These are phyloP conservation scores for Ahaetulla prasina DNA, from an alignment of 2,113 vertebrate genomes.

Conservation along the genomic window DNA sequence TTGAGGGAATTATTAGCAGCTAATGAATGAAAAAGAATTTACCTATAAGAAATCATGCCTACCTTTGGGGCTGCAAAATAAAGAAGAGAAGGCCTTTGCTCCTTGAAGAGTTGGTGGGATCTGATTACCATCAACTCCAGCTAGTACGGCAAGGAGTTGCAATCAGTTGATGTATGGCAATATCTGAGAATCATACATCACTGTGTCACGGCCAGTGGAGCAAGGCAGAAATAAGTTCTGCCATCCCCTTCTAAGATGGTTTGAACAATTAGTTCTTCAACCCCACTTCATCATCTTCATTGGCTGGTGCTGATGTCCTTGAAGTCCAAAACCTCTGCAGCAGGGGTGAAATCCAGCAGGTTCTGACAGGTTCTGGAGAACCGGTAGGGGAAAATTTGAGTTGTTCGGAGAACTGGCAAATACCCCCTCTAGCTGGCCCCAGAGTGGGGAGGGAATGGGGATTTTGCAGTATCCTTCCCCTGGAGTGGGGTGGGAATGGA, in stretches of 20 bases:
- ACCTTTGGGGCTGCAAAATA: background rate
- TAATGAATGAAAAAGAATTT: background rate
- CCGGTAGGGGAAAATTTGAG: too few relatives aligned
- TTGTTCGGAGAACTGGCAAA: too few relatives aligned
- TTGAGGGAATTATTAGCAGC: background rate
- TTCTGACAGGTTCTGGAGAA: too few relatives aligned
- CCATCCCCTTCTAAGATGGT: background rate
- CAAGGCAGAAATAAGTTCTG: background rate
- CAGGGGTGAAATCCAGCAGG: too few relatives aligned
- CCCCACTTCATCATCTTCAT: background rate
- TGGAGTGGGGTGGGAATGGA: too few relatives aligned
- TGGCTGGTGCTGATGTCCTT: background rate
- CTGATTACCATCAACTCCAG: background rate
- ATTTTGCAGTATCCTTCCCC: too few relatives aligned
- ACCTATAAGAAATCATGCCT: background rate
- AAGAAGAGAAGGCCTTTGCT: background rate
- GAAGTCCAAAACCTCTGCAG: background rate
- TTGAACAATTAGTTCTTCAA: background rate
- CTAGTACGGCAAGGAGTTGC: background rate
- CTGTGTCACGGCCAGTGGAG: background rate
- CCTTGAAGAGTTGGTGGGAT: background rate
- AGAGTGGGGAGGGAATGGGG: too few relatives aligned
- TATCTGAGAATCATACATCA: background rate
- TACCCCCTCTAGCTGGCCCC: too few relatives aligned
- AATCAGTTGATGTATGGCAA: background rate